Evolutionary conservation across 2,888 invertebrate species (phyloP).

Genomic region (Nemotelus pantherinus): DNA sequence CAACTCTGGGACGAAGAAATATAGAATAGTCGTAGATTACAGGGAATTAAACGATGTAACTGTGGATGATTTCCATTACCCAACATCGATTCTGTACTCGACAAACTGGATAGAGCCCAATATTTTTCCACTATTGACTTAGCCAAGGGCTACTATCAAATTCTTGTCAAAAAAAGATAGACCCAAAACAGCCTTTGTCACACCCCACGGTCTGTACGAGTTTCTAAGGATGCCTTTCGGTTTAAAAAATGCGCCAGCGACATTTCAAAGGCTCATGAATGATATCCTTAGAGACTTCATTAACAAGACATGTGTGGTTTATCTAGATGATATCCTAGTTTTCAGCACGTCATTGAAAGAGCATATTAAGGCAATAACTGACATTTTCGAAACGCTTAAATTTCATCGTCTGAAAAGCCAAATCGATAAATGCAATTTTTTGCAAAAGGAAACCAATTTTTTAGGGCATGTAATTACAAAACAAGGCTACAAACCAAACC

Average conservation of each 20-base stretch:
- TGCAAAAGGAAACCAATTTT: not conserved
- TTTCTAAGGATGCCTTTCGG: constrained; percentile 22
- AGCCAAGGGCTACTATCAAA: constrained; percentile 12
- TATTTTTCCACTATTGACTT: constrained; percentile 10
- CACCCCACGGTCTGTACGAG: not conserved
- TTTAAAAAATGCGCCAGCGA: constrained; percentile 4
- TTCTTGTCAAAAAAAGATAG: not conserved
- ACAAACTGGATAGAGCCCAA: not conserved
- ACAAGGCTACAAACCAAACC: constrained; percentile 3
- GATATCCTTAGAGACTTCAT: not conserved
- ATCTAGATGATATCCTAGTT: constrained; percentile 49
- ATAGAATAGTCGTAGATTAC: constrained; percentile 2
- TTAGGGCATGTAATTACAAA: not conserved
- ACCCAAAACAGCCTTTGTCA: constrained; percentile 13
- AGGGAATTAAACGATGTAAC: constrained; percentile 17
- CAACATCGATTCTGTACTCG: not conserved
- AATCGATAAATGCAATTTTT: constrained; percentile 46
- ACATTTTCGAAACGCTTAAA: constrained; percentile 50
- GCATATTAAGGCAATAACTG: constrained; percentile 47
- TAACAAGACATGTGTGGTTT: not conserved
- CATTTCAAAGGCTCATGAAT: constrained; percentile 7
- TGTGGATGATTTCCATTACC: constrained; percentile 12
- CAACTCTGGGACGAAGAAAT: not conserved
- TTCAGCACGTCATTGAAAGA: constrained; percentile 52
- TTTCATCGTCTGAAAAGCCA: constrained; percentile 53